Evolutionary conservation across 1,140 invertebrate genomes (phyloP).

Genomic region (Diorhabda sublineata): DNA sequence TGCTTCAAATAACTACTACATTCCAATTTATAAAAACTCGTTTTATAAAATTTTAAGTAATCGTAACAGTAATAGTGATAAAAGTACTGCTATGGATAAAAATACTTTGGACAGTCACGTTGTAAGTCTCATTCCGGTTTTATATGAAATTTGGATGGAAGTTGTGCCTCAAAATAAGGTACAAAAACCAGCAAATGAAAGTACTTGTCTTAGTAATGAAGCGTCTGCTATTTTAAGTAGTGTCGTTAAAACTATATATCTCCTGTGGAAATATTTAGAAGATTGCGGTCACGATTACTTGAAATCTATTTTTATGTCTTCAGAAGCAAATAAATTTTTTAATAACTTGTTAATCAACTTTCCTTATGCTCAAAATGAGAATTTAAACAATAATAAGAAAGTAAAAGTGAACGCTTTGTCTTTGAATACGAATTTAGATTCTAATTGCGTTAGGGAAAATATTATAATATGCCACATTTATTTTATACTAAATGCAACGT

Average conservation of each 20-base stretch:
- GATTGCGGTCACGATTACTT: constrained; percentile 22
- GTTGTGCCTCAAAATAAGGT: constrained; percentile 49
- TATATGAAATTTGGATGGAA: constrained; percentile 72
- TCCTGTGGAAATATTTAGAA: constrained; percentile 34
- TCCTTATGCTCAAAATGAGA: constrained; percentile 32
- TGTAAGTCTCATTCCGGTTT: constrained; percentile 60
- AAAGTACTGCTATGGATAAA: neutral
- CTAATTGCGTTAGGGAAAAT: constrained; percentile 52
- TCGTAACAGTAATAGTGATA: no score
- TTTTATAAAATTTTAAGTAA: no score
- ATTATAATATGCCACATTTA: constrained; percentile 53
- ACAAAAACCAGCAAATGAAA: constrained; percentile 19
- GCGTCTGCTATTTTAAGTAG: constrained; percentile 35
- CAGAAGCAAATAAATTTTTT: constrained; percentile 35
- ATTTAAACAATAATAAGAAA: constrained; percentile 23
- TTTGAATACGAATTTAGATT: constrained; percentile 43
- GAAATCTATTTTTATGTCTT: constrained; percentile 30
- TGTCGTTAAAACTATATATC: constrained; percentile 35
- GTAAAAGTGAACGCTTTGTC: constrained; percentile 23
- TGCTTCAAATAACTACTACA: no score
- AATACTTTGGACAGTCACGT: constrained; percentile 49
- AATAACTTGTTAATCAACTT: constrained; percentile 32
- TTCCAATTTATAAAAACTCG: no score
- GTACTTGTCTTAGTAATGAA: constrained; percentile 33
- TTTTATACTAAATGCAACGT: constrained; percentile 48